Percentiles rank a stretch among this genome's conserved stretches.
Conservation (phyloP, 2,888 invertebrate species). For the Acrobasis suavella region DNA sequence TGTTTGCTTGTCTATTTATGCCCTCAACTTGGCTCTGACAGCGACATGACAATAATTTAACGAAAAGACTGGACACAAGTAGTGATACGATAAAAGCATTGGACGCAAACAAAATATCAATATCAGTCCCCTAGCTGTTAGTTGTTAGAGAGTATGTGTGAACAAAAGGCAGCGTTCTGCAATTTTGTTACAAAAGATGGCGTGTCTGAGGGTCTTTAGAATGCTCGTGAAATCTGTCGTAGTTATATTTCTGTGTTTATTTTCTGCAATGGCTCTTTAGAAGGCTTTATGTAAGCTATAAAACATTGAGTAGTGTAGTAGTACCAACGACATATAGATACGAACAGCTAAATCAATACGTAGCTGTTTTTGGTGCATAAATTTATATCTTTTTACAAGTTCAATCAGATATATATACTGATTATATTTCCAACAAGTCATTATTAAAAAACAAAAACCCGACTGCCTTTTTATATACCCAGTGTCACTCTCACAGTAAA, state of each 20-base stretch:
- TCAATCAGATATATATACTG: too few species aligned
- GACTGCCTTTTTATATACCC: too few species aligned
- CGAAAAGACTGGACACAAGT: constrained; percentile 17
- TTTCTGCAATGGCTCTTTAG: background rate
- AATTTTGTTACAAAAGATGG: constrained; percentile 28
- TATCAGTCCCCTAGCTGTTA: constrained; percentile 28
- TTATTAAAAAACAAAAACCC: too few species aligned
- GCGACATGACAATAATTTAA: constrained; percentile 21
- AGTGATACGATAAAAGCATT: constrained; percentile 24
- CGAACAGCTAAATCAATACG: background rate
- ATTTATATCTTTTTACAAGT: too few species aligned
- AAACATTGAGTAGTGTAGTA: constrained; percentile 6
- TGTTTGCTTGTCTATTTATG: constrained; percentile 18
- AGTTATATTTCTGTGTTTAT: constrained; percentile 17
- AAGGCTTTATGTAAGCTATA: constrained; percentile 18
- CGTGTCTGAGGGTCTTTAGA: constrained; percentile 20
- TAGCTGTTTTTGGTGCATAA: too few species aligned
- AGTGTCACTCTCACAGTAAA: too few species aligned
- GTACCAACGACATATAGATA: background rate
- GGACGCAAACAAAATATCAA: constrained; percentile 31
- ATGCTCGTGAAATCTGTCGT: constrained; percentile 9
- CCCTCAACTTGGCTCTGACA: constrained; percentile 10
- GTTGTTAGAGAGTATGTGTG: constrained; percentile 33
- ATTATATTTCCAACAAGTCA: too few species aligned
- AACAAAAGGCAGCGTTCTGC: constrained; percentile 28